phyloP scores from a whole-genome alignment of 1,140 invertebrate species.

The Calliopsis andreniformis region DNA sequence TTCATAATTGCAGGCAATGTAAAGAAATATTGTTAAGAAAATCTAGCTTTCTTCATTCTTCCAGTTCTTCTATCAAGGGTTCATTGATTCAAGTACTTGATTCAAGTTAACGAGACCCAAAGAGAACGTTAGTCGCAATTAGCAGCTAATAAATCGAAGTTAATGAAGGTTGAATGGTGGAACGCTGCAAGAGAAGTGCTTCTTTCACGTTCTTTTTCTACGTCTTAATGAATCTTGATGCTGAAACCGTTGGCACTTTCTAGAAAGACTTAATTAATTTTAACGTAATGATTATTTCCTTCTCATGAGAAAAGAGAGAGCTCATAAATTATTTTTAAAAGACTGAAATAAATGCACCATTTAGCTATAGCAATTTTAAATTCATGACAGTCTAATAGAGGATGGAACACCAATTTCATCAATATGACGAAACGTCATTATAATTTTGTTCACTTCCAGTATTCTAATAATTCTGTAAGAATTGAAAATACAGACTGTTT shows the following conservation, averaged over 20 bases:
- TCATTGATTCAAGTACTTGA: neutral
- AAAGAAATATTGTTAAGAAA: too few species aligned
- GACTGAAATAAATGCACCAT: neutral
- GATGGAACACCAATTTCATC: too few species aligned
- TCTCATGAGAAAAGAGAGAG: neutral
- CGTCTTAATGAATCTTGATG: slow-evolving; percentile 9
- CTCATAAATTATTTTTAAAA: neutral
- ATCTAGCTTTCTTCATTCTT: neutral
- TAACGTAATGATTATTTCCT: neutral
- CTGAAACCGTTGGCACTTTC: neutral
- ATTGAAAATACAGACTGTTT: too few species aligned
- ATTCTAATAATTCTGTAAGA: too few species aligned
- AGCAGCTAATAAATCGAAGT: slow-evolving; percentile 34
- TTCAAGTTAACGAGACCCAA: neutral
- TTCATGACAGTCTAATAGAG: too few species aligned
- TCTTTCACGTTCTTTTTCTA: neutral
- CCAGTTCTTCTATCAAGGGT: neutral
- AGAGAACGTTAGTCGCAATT: slow-evolving; percentile 11
- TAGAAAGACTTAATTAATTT: neutral
- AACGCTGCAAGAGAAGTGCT: neutral
- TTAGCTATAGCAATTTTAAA: neutral
- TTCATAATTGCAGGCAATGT: too few species aligned
- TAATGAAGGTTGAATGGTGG: slow-evolving; percentile 17
- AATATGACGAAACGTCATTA: too few species aligned
- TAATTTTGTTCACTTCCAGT: too few species aligned